Conservation (phyloP, 2,888 invertebrate species). For the Hirtodrosophila trivittata region DNA sequence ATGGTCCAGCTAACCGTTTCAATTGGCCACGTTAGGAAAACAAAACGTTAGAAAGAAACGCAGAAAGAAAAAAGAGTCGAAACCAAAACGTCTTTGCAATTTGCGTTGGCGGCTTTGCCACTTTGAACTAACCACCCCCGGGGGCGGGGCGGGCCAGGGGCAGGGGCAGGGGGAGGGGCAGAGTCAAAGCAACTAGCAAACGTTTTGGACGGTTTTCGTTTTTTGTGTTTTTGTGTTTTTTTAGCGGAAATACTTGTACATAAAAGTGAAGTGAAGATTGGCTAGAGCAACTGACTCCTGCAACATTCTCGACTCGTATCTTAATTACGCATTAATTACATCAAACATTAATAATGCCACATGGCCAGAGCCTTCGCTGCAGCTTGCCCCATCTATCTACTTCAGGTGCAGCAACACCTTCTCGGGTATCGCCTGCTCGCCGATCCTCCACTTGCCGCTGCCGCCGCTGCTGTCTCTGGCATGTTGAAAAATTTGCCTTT, state of each 20-base stretch:
- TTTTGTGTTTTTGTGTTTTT: background rate
- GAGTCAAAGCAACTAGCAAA: too few species aligned
- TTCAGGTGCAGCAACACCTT: slow-evolving; percentile 73
- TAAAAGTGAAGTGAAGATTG: too few species aligned
- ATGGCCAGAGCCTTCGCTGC: background rate
- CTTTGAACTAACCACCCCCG: slow-evolving; percentile 57
- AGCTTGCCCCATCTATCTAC: slow-evolving; percentile 65
- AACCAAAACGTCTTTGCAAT: slow-evolving; percentile 51
- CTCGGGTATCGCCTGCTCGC: slow-evolving; percentile 38
- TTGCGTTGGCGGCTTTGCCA: slow-evolving; percentile 71
- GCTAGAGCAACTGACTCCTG: too few species aligned
- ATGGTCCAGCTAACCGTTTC: slow-evolving; percentile 49
- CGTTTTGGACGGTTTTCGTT: background rate
- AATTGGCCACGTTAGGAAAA: slow-evolving; percentile 43
- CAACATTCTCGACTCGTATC: slow-evolving; percentile 37
- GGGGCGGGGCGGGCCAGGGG: slow-evolving; percentile 27
- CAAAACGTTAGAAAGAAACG: background rate
- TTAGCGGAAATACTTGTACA: slow-evolving; percentile 35
- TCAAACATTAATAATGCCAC: slow-evolving; percentile 76
- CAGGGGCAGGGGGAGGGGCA: background rate
- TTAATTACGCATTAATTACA: slow-evolving; percentile 81
- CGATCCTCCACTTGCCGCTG: slow-evolving; percentile 21
- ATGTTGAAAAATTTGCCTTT: slow-evolving; percentile 72
- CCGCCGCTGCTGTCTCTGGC: slow-evolving; percentile 35
- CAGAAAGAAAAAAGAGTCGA: background rate